phyloP scores from a whole-genome alignment of 2,888 invertebrate genomes.

The Brachypalpus laphriformis region DNA sequence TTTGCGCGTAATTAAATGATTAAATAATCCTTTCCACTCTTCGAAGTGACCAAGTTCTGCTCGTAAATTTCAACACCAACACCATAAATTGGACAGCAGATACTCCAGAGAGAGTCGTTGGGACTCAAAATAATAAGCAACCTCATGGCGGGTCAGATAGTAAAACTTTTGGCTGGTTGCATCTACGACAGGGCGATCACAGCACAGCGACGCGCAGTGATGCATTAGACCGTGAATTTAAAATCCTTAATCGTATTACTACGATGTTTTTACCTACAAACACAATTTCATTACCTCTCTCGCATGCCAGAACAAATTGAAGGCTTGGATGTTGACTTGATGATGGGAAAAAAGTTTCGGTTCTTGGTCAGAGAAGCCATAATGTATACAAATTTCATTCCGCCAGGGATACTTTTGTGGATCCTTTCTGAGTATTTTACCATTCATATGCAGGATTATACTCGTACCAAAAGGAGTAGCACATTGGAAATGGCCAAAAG shows the following conservation, averaged over 20 bases:
- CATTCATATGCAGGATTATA: background rate
- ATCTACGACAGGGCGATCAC: background rate
- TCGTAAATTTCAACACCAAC: background rate
- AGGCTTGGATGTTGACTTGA: background rate
- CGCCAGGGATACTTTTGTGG: background rate
- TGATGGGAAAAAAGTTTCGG: background rate
- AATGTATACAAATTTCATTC: background rate
- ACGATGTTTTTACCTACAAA: background rate
- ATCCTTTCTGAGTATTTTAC: background rate
- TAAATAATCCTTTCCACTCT: background rate
- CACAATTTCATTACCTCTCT: background rate
- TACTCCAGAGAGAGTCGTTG: constrained; percentile 8
- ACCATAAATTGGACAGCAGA: constrained; percentile 13
- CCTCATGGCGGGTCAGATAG: constrained; percentile 37
- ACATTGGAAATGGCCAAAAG: background rate
- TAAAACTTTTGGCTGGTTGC: constrained; percentile 16
- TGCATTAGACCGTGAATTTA: constrained; percentile 4
- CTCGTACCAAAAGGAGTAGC: background rate
- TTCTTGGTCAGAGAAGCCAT: background rate
- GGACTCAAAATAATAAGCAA: constrained; percentile 19
- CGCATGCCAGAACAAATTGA: background rate
- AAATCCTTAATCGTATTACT: background rate
- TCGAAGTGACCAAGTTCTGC: background rate
- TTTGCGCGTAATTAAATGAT: background rate
- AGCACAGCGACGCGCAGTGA: background rate